Base-by-base conservation (phyloP, 2,113 vertebrate genomes). In the Calonectris borealis region DNA sequence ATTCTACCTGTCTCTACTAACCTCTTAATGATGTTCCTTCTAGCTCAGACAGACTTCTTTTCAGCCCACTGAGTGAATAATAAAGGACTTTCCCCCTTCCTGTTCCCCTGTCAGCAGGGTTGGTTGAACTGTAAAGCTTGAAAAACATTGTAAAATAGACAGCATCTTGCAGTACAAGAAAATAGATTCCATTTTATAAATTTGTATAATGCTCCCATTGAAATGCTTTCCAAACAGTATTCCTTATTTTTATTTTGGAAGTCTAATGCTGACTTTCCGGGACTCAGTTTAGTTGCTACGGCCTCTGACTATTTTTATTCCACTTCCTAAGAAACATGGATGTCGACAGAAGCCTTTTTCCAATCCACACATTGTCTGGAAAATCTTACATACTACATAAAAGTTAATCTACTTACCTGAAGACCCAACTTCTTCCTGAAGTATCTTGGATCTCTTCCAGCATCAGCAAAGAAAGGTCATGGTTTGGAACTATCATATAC, bases 371-470 rank as follows among this genome's bases (percentile, higher is more conserved):
- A 18, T 90, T 91, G 71, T 81, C 82, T 95, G 94, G 93, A 97
- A 97, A 96, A 86, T 92, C 80, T 95, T 93, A 70, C 81, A 46
- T 57, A 68, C 73, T 90, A 34, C 49, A 62, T 89, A 73, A 83
- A 96, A 90, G 77, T 94, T 95, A 88, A 95, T 95, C 89, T 93
- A 40, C 94, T 91, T 97, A 97, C 95, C 95, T 96, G 94, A 96
- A 95, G 94, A 95, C 60, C 21, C 66, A 89, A 2, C 73, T 95
- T 94, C 89, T 95, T 94, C 93, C 87, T 94, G 71, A 90, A 83
- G 68, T 86, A 81, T 73, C 81, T 90, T 87, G 89, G 79, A 83
- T 83, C 32, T 86, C 60, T 80, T 96, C 89, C 94, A 96, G 91
- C 42, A 70, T 73, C 90, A 80, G 84, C 52, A 62, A 81, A 90